phyloP scores from a whole-genome alignment of 1,140 invertebrate species.

The Mycetomoellerius zeteki region DNA sequence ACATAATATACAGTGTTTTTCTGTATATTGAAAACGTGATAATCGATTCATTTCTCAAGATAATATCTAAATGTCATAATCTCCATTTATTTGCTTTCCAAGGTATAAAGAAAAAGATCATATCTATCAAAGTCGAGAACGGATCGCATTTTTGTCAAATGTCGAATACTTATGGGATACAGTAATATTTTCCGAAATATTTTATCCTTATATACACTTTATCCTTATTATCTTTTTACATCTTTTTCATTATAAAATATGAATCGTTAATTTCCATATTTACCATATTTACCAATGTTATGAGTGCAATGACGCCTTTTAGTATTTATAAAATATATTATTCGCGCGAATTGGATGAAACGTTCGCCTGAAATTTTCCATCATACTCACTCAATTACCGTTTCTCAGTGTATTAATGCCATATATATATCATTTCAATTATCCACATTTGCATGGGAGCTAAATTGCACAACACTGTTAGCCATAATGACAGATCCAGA shows the following conservation, averaged over 20 bases:
- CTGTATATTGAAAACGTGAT: neutral
- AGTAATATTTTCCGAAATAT: neutral
- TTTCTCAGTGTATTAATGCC: constrained; percentile 13
- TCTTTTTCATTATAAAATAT: no score
- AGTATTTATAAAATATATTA: neutral
- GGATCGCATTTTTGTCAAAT: neutral
- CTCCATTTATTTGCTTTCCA: neutral
- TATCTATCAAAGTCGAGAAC: neutral
- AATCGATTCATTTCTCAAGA: neutral
- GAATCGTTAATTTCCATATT: neutral
- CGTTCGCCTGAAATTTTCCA: neutral
- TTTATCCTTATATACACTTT: no score
- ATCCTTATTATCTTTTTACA: no score
- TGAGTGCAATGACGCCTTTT: neutral
- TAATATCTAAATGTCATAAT: neutral
- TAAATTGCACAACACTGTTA: constrained; percentile 49
- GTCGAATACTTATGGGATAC: neutral
- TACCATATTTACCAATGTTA: neutral
- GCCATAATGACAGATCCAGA: constrained; percentile 42
- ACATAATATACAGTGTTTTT: neutral
- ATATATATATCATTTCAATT: constrained; percentile 36
- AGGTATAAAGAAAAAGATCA: neutral
- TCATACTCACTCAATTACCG: constrained; percentile 25
- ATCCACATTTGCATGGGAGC: constrained; percentile 16
- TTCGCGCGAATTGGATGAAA: neutral